A percentile compares a stretch with the other conserved stretches of the same genome.
phyloP scores from a whole-genome alignment of 1,140 invertebrate species.

The Armadillidium nasatum region DNA sequence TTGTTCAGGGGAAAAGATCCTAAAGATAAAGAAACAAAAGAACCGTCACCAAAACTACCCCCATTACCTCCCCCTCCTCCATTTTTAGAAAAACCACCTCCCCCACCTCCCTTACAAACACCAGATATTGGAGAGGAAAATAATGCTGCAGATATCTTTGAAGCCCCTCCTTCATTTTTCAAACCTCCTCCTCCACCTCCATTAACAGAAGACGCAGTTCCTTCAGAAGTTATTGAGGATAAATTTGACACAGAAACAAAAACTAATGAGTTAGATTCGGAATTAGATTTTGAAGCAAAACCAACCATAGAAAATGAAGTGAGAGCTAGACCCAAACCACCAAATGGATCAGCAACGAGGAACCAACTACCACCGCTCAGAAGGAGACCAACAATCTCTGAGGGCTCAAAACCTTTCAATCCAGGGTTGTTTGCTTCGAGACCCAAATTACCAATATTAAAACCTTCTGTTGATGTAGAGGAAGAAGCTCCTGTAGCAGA shows the following conservation, averaged over 20 bases:
- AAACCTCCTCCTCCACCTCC: background rate
- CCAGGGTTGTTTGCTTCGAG: background rate
- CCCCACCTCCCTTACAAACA: background rate
- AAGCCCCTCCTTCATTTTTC: background rate
- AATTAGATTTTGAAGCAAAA: constrained; percentile 5
- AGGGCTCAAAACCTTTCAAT: background rate
- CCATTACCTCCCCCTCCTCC: background rate
- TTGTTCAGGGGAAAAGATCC: background rate
- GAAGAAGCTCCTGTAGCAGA: background rate
- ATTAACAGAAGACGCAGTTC: background rate
- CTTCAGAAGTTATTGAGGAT: background rate
- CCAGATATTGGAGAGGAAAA: background rate
- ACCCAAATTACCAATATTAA: background rate
- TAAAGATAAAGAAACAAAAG: background rate
- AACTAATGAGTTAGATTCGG: background rate
- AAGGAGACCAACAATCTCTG: background rate
- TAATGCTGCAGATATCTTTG: background rate
- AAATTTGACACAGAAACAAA: background rate
- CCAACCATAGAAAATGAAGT: background rate
- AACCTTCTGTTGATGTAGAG: background rate
- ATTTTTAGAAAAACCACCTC: background rate
- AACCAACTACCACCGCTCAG: background rate
- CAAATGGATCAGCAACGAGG: background rate
- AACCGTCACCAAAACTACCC: background rate
- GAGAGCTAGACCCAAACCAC: background rate